Conservation (phyloP, 1,140 invertebrate genomes). For the Himalopsyche phryganea region DNA sequence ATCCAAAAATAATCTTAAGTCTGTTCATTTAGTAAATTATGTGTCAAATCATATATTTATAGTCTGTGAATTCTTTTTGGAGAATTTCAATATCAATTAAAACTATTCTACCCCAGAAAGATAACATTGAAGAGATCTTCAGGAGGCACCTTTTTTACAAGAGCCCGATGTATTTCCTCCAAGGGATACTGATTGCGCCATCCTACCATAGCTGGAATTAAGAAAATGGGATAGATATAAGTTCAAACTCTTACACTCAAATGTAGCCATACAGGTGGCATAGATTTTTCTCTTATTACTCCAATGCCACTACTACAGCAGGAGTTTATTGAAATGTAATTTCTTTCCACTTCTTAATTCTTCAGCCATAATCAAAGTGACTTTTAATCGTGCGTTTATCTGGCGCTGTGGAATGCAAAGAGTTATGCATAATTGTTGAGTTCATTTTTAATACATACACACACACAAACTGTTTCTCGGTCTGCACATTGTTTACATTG, state of each 20-base stretch:
- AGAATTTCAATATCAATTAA: too few species aligned
- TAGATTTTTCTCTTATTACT: conserved; percentile 4
- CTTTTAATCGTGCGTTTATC: too few species aligned
- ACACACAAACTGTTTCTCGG: too few species aligned
- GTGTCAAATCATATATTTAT: too few species aligned
- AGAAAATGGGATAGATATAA: not conserved
- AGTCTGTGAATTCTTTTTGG: too few species aligned
- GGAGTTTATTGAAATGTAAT: not conserved
- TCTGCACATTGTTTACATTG: too few species aligned
- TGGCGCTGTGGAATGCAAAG: too few species aligned
- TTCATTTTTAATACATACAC: too few species aligned
- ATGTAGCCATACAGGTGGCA: conserved; percentile 3
- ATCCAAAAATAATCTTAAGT: too few species aligned
- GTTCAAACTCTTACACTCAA: not conserved
- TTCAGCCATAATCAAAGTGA: not conserved
- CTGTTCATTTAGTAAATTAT: too few species aligned
- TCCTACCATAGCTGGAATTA: conserved; percentile 19
- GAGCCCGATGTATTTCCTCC: conserved; percentile 11
- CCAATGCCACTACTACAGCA: not conserved
- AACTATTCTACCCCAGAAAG: conserved; percentile 15
- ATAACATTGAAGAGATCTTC: conserved; percentile 13
- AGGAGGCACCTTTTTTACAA: not conserved
- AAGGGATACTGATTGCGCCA: conserved; percentile 16
- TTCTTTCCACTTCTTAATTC: not conserved
- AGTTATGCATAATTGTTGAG: too few species aligned